Base-by-base conservation (phyloP, 1,140 invertebrate genomes). In the Apis florea region DNA sequence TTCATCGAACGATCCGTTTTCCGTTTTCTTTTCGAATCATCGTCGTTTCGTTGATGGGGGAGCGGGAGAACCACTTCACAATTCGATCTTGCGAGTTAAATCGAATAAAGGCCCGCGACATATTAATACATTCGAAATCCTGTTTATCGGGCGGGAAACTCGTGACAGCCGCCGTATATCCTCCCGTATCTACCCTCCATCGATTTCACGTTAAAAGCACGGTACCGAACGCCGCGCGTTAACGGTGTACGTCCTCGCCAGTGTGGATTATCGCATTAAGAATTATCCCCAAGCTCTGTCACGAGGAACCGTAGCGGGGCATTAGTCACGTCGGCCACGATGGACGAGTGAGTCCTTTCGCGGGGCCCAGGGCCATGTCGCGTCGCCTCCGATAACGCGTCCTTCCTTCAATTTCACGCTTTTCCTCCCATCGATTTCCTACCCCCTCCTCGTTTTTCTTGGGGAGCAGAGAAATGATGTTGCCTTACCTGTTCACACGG, bases 341-440 rank as follows among this genome's bases (percentile, higher is more conserved):
- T n/a, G 19, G 4, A n/a, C 54, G 19, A 40, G 24, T 11, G 5
- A 40, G 0, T 40, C 0, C 24, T 31, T 21, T 40, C 21, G 31
- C 10, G 19, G 10, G 5, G 9, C 53, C 19, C 10, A 11, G 10
- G 6, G 19, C 26, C 49, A 9, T 63, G 49, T 63, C 77, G 9
- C 54, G 9, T 54, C 26, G 13, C 31, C 8, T 71, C 26, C 26
- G 49, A 63, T 51, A 54, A 15, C 26, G n/a, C 10, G 31, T 59
- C 26, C 64, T 64, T 31, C 31, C 10, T 47, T 69, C 58, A 69
- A 64, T 78, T 58, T 69, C 66, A 56, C 40, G 40, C n/a, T 54
- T 78, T 59, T 31, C 75, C 54, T 3, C 17, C n/a, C 75, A 59
- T 78, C 24, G 51, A 78, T 69, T 49, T 49, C 40, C 61, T 12